These are phyloP conservation scores for Pecten maximus DNA, from an alignment of 2,888 invertebrate species.

Conservation along the genomic window DNA sequence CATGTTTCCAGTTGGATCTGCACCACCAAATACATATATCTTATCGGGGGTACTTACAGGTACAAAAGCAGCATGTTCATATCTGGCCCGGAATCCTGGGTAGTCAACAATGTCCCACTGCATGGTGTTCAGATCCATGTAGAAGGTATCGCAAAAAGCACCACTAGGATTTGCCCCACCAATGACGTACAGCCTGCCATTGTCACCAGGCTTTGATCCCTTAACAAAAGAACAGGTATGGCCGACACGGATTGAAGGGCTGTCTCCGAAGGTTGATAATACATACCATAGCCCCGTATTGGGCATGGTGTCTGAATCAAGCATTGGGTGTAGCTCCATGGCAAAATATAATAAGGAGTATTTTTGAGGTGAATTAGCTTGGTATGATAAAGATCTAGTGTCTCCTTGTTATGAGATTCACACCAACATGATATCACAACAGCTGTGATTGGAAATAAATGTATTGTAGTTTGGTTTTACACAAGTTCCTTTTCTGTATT, in stretches of 20 bases:
- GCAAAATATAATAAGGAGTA: background rate
- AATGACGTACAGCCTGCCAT: constrained; percentile 79
- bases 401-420: background rate
- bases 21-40: constrained; percentile 81
- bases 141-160: constrained; percentile 79
- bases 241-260: constrained; percentile 80
- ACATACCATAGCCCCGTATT: constrained; percentile 80
- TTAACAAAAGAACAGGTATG: constrained; percentile 78
- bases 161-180: constrained; percentile 82
- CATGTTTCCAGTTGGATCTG: constrained; percentile 79
- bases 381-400: background rate
- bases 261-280: constrained; percentile 78
- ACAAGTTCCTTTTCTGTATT: background rate
- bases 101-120: constrained; percentile 79
- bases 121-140: constrained; percentile 78
- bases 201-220: constrained; percentile 66
- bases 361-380: background rate
- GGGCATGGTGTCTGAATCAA: constrained; percentile 75
- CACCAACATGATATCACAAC: background rate
- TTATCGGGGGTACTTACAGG: constrained; percentile 69
- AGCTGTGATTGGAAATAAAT: too few species aligned
- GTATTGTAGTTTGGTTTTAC: background rate
- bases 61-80: constrained; percentile 80
- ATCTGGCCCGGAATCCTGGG: constrained; percentile 77
- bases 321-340: constrained; percentile 81